Base-by-base conservation (phyloP, 2,888 invertebrate species). In the Meliscaeva auricollis region DNA sequence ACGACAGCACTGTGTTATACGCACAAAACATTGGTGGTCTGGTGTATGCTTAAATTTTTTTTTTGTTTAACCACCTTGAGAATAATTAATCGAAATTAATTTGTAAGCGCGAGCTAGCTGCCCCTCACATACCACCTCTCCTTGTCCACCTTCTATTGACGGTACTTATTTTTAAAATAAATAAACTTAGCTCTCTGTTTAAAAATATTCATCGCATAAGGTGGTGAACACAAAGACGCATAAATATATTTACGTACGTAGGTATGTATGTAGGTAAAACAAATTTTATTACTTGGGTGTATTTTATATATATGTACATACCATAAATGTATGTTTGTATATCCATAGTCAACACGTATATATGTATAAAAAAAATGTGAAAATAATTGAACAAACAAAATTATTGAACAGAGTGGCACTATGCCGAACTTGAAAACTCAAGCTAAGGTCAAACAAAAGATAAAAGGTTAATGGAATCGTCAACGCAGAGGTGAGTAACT, bases 401-500 rank as follows among this genome's bases (percentile, higher is more conserved):
- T 81, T 72, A 81, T 76, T 73, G 66, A 77, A 69, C 76, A 62
- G 30, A 62, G 68, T 72, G 68, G 35, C 60, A 58, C n/a, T 70
- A 72, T 80, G 80, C 56, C 85, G 81, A 85, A 76, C 85, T 81
- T 76, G 85, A 85, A 85, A 76, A 68, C 48, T 64, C 75, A 73
- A 76, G 56, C 48, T 81, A 81, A 85, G 85, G 81, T 81, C 81
- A 85, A 76, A 85, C 72, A 77, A 81, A 76, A 85, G 81, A 85
- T 81, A 81, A 81, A 85, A 85, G 81, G 73, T 85, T 85, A 77
- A 81, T 81, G 85, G 68, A 81, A 81, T 76, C 44, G 60, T 22
- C 60, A 17, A 62, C 70, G 60, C 58, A 54, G 50, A 81, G 81
- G 81, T 81, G 76, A 85, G 76, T 85, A 80, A 76, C 75, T 56